These are phyloP conservation scores for Petrocephalus zakoni DNA, from an alignment of 2,113 vertebrate genomes.

Conservation along the genomic window DNA sequence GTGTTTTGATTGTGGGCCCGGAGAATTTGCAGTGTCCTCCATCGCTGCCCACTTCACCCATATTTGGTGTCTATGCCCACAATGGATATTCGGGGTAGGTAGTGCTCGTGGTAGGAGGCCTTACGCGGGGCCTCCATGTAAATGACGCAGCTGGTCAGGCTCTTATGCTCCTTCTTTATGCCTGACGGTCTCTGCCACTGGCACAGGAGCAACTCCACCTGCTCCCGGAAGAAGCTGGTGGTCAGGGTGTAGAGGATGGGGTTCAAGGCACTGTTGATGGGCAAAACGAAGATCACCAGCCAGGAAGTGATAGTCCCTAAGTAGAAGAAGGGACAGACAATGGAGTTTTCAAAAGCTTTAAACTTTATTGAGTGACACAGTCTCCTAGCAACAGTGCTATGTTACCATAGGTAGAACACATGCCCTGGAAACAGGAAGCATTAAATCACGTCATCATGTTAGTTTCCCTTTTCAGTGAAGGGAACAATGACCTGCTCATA, in stretches of 20 bases:
- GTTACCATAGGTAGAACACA: not conserved
- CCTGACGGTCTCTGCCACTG: conserved; percentile 53
- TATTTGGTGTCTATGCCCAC: conserved; percentile 19
- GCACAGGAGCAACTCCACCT: conserved; percentile 64
- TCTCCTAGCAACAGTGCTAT: not conserved
- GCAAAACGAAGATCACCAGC: conserved; percentile 70
- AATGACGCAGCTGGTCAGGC: conserved; percentile 54
- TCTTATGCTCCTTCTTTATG: conserved; percentile 59
- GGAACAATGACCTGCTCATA: not conserved
- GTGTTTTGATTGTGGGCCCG: not conserved
- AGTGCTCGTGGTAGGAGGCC: conserved; percentile 33
- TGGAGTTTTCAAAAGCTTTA: not conserved
- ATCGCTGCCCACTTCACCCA: not conserved
- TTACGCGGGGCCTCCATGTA: conserved; percentile 44
- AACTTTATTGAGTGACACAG: not conserved
- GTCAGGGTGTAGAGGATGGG: conserved; percentile 68
- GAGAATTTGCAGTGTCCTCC: not conserved
- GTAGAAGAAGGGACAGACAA: conserved; percentile 22
- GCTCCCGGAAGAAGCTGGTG: conserved; percentile 73
- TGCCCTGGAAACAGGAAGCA: not conserved
- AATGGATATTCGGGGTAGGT: conserved; percentile 41
- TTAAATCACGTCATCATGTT: not conserved
- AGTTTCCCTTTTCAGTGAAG: not conserved
- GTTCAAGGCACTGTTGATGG: conserved; percentile 74
- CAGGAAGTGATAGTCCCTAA: conserved; percentile 66